Conservation (phyloP, 1,140 invertebrate genomes). For the Dendrolimus punctatus region DNA sequence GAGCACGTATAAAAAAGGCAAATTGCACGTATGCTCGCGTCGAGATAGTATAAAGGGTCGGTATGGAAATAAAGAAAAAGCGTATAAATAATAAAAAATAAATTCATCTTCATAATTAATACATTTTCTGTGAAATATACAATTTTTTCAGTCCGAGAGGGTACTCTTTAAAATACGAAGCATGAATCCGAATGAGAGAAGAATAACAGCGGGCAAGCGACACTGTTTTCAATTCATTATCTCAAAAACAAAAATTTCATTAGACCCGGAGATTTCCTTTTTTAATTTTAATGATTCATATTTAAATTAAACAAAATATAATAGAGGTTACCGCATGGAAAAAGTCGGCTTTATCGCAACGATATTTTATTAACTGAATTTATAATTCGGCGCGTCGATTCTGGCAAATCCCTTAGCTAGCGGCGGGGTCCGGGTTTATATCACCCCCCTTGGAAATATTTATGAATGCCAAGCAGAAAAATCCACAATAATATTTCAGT, state of each 20-base stretch:
- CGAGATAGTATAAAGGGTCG: conserved; percentile 41
- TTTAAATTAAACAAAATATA: conserved; percentile 72
- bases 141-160: conserved; percentile 25
- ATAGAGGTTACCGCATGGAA: conserved; percentile 58
- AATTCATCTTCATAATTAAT: conserved; percentile 61
- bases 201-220: conserved; percentile 57
- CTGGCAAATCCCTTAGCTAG: conserved; percentile 31
- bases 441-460: conserved; percentile 49
- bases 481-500: conserved; percentile 71
- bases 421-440: conserved; percentile 10
- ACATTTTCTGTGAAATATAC: conserved; percentile 60
- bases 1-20: conserved; percentile 10
- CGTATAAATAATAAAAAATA: conserved; percentile 38
- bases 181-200: conserved; percentile 65
- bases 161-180: conserved; percentile 39
- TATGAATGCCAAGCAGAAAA: conserved; percentile 68
- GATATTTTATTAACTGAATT: conserved; percentile 71
- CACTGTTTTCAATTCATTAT: conserved; percentile 72
- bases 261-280: conserved; percentile 67
- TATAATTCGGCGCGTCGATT: conserved; percentile 64
- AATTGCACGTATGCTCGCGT: conserved; percentile 7
- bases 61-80: conserved; percentile 21
- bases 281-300: conserved; percentile 70
- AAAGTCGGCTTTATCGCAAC: conserved; percentile 68
- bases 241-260: conserved; percentile 71